A percentile compares a stretch with the other conserved stretches of the same genome.
Conservation (phyloP, 2,797 vertebrate species). For the Smutsia gigantea region DNA sequence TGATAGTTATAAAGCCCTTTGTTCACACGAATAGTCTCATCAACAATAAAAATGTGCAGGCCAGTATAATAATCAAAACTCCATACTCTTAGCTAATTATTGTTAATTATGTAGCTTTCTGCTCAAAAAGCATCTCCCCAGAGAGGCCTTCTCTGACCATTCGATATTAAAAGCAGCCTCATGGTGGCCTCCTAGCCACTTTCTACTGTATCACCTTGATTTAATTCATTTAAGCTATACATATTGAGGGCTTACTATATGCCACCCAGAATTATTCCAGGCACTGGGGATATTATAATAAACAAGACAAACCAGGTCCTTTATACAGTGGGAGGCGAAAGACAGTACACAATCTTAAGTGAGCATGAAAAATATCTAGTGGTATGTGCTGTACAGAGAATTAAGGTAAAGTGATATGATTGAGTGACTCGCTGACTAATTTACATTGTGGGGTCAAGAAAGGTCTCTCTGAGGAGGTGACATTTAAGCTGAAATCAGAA, state of each 20-base stretch:
- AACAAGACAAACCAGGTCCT: background rate
- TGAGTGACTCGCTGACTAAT: background rate
- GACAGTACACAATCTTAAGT: background rate
- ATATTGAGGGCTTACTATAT: background rate
- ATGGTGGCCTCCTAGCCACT: background rate
- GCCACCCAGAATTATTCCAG: background rate
- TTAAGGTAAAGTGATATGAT: background rate
- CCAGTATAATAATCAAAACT: background rate
- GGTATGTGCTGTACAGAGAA: background rate
- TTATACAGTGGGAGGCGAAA: background rate
- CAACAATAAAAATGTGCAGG: background rate
- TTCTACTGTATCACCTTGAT: background rate
- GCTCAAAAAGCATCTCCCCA: background rate
- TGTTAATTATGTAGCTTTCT: background rate
- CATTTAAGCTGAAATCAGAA: slow-evolving; percentile 31
- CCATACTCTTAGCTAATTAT: background rate
- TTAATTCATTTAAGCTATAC: background rate
- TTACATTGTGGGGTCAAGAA: background rate
- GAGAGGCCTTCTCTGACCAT: background rate
- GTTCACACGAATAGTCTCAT: background rate
- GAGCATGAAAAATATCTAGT: background rate
- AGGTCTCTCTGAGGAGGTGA: background rate
- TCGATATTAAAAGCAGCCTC: background rate
- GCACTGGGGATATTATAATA: background rate
- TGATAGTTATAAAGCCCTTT: background rate